phyloP scores from a whole-genome alignment of 2,797 vertebrate genomes.

The Strix occidentalis region DNA sequence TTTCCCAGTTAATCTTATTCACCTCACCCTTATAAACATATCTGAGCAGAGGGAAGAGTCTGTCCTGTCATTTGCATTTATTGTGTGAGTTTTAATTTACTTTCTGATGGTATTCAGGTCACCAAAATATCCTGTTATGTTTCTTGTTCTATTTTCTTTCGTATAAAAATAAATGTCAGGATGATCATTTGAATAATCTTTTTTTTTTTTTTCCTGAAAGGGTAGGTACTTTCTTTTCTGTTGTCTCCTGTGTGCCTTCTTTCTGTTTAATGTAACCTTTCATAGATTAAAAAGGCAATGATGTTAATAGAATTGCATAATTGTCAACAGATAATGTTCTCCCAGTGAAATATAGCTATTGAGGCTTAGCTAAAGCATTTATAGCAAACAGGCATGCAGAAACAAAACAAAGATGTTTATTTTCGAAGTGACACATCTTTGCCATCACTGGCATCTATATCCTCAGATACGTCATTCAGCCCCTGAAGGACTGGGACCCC shows the following conservation, averaged over 20 bases:
- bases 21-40: not conserved
- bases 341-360: slow-evolving; percentile 54
- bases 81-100: slow-evolving; percentile 37
- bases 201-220: slow-evolving; percentile 30
- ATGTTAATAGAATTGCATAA: slow-evolving; percentile 71
- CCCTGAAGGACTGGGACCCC: not conserved
- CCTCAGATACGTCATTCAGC: not conserved
- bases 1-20: not conserved
- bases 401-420: slow-evolving; percentile 66
- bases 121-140: slow-evolving; percentile 7
- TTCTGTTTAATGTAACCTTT: slow-evolving; percentile 63
- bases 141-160: slow-evolving; percentile 41
- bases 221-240: slow-evolving; percentile 18
- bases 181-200: slow-evolving; percentile 33
- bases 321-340: slow-evolving; percentile 71
- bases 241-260: slow-evolving; percentile 35
- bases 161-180: slow-evolving; percentile 51
- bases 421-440: slow-evolving; percentile 51
- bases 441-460: not conserved
- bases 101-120: slow-evolving; percentile 24
- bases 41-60: not conserved
- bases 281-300: slow-evolving; percentile 68
- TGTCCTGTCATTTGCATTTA: slow-evolving; percentile 1
- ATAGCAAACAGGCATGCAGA: slow-evolving; percentile 47
- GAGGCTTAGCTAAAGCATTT: slow-evolving; percentile 57